phyloP scores from a whole-genome alignment of 2,113 vertebrate species.

The Hyla sarda region DNA sequence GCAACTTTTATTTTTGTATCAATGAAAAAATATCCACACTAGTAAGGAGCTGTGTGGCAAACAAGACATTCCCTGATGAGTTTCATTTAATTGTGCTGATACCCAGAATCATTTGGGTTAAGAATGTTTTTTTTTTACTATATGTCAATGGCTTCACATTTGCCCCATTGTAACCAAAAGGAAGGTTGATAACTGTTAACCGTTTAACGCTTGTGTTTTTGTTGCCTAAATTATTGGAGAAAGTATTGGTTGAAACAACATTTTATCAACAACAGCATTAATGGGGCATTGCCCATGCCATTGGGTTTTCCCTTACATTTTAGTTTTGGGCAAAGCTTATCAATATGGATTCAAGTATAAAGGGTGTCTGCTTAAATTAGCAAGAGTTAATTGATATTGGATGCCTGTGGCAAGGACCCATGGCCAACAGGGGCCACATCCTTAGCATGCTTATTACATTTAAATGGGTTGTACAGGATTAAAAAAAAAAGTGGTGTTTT shows the following conservation, averaged over 20 bases:
- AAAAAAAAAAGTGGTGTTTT: neutral
- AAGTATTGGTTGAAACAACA: neutral
- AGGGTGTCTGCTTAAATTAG: neutral
- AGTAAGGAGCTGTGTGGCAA: slow-evolving; percentile 72
- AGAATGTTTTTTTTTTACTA: slow-evolving; percentile 71
- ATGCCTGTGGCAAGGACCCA: neutral
- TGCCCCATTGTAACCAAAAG: slow-evolving; percentile 64
- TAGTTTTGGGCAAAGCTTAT: neutral
- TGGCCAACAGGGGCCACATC: neutral
- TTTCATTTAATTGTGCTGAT: slow-evolving; percentile 80
- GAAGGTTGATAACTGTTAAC: neutral
- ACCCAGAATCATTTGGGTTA: slow-evolving; percentile 73
- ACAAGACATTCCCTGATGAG: slow-evolving; percentile 76
- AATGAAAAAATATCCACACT: slow-evolving; percentile 79
- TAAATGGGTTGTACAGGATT: neutral
- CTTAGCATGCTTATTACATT: neutral
- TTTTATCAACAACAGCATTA: neutral
- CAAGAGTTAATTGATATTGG: neutral
- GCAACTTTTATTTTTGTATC: slow-evolving; percentile 78
- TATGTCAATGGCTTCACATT: slow-evolving; percentile 50
- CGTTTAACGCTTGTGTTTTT: neutral
- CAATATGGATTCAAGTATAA: neutral
- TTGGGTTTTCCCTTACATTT: neutral
- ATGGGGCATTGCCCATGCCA: neutral
- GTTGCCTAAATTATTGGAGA: neutral